phyloP scores from a whole-genome alignment of 2,888 invertebrate species.

The Trichopria drosophilae region DNA sequence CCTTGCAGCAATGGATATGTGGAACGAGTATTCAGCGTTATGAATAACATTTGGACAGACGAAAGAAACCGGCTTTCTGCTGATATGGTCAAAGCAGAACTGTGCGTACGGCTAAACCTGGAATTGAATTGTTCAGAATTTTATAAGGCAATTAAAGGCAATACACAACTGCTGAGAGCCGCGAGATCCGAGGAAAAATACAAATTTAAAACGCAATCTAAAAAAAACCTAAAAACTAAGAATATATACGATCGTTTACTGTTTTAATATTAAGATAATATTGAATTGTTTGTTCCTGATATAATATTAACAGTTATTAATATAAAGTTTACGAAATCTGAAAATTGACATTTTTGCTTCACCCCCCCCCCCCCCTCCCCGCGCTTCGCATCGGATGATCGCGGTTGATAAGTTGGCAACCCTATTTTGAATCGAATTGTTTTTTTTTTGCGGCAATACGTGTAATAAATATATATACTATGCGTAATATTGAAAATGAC shows the following conservation, averaged over 20 bases:
- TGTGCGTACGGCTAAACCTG: constrained; percentile 13
- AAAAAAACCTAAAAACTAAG: background rate
- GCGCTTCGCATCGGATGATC: too few relatives aligned
- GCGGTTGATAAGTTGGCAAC: too few relatives aligned
- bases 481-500: too few relatives aligned
- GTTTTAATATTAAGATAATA: too few relatives aligned
- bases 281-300: too few relatives aligned
- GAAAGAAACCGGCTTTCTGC: constrained; percentile 10
- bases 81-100: constrained; percentile 11
- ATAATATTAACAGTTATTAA: too few relatives aligned
- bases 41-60: constrained; percentile 21
- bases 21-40: constrained; percentile 13
- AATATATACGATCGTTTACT: background rate
- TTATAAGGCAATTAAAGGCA: background rate
- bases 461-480: too few relatives aligned
- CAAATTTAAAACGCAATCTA: background rate
- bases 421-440: too few relatives aligned
- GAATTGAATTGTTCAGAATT: background rate
- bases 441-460: too few relatives aligned
- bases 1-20: constrained; percentile 21
- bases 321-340: too few relatives aligned
- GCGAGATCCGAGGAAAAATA: background rate
- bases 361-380: too few relatives aligned
- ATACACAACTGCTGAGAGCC: background rate
- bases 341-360: too few relatives aligned